Percentiles rank a stretch among this genome's conserved stretches.
Evolutionary conservation across 2,113 vertebrate species (phyloP).

Genomic region (Fukomys damarensis): DNA sequence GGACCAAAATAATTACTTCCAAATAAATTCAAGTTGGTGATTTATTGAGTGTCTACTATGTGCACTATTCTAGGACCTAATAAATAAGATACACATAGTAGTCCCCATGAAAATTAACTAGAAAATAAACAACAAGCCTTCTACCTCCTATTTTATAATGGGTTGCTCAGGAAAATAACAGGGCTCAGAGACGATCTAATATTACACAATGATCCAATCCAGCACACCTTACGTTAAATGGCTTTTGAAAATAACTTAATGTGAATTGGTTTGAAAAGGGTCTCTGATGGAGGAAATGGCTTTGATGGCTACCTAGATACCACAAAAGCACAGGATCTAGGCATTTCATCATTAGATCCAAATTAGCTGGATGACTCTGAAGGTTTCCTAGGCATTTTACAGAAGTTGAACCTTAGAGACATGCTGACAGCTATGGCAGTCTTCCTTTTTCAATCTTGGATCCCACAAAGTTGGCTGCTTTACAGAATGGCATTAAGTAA

Average conservation of each 20-base stretch:
- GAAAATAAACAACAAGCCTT: conserved; percentile 35
- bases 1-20: not conserved
- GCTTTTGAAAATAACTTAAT: conserved; percentile 58
- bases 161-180: conserved; percentile 25
- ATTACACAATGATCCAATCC: not conserved
- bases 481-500: conserved; percentile 39
- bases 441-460: conserved; percentile 50
- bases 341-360: conserved; percentile 40
- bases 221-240: conserved; percentile 47
- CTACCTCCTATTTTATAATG: not conserved
- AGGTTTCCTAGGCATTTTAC: conserved; percentile 57
- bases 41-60: not conserved
- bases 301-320: conserved; percentile 59
- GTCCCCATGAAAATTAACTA: conserved; percentile 20
- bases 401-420: conserved; percentile 24
- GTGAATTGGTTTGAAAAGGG: conserved; percentile 44
- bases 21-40: conserved; percentile 51
- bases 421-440: not conserved
- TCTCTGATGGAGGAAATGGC: conserved; percentile 47
- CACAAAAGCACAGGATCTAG: not conserved
- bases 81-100: not conserved
- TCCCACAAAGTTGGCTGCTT: conserved; percentile 38
- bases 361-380: conserved; percentile 38
- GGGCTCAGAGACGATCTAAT: not conserved
- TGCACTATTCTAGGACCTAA: not conserved